Base-by-base conservation (phyloP, 2,113 vertebrate genomes). In the Lucifuga dentata region DNA sequence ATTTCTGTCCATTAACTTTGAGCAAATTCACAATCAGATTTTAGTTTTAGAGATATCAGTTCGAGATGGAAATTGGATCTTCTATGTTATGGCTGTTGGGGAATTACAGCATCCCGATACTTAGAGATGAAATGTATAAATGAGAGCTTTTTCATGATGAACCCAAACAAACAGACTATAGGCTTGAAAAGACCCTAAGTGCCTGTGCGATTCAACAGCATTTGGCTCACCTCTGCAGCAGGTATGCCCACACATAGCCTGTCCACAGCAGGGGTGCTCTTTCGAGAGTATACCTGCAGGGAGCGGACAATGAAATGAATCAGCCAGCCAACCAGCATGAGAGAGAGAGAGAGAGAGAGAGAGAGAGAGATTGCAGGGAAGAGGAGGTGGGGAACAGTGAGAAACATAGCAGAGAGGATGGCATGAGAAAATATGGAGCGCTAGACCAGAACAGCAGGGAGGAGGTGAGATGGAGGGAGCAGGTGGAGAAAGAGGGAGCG, bases 171-270 rank as follows among this genome's bases (percentile, higher is more conserved):
- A 75, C 13, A 40, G 29, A 44, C 35, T 38, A 19, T 40, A 44
- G 50, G 23, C n/a, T 48, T 29, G 33, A 68, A 68, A 68, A 57
- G 23, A 7, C 26, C 26, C 7, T 29, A 7, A 29, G 38, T 78
- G 39, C 80, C 29, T 26, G 65, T 73, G 67, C 39, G 63, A 76
- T 56, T 21, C 20, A 26, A 58, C 32, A 65, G 73, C 48, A 51
- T 81, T 48, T 45, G 63, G 66, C 90, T 94, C 92, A 99, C 98
- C 95, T 99, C 97, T 43, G 95, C 95, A 11, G 95, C 95, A 64
- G 98, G 97, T 29, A 99, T 95, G 73, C 98, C 98, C 83, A 99
- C 93, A 68, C 95, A 97, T 73, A 99, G 93, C 82, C 94, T 93
- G 85, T 98, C 95, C 78, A 99, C 97, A 5, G 97, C 97, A 48